Evolutionary conservation across 2,797 vertebrate genomes (phyloP).

Genomic region (Allobates femoralis): DNA sequence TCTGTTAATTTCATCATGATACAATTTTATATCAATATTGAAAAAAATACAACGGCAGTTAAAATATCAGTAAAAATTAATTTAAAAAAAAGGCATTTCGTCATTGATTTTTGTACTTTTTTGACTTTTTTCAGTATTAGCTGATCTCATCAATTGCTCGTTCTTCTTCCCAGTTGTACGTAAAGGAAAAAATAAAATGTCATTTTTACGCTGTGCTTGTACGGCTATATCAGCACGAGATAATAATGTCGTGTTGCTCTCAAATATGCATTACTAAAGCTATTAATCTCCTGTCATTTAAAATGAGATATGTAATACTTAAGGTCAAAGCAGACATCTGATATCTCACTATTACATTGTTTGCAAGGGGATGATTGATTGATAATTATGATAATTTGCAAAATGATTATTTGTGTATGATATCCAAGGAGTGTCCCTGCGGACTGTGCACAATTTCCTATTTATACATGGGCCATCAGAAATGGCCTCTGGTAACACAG

Average conservation of each 20-base stretch:
- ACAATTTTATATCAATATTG: too few species aligned
- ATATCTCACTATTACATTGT: conserved; percentile 77
- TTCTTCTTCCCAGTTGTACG: conserved; percentile 1
- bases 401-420: conserved; percentile 95
- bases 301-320: conserved; percentile 70
- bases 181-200: conserved; percentile 41
- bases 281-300: conserved; percentile 82
- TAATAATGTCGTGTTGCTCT: conserved; percentile 44
- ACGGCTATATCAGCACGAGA: conserved; percentile 36
- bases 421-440: conserved; percentile 77
- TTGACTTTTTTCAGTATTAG: conserved; percentile 25
- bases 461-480: conserved; percentile 74
- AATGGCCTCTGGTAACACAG: conserved; percentile 79
- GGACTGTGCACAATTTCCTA: conserved; percentile 76
- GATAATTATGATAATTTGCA: conserved; percentile 97
- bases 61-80: too few species aligned
- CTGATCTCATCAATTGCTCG: conserved; percentile 25
- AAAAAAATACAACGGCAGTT: too few species aligned
- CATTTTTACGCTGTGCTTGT: conserved; percentile 52
- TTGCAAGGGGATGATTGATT: conserved; percentile 87
- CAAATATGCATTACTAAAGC: conserved; percentile 66
- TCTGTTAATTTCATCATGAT: too few species aligned
- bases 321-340: conserved; percentile 86
- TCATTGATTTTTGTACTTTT: background rate
- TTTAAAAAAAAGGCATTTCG: too few species aligned